Conservation (phyloP, 1,140 invertebrate genomes). For the Apis florea region DNA sequence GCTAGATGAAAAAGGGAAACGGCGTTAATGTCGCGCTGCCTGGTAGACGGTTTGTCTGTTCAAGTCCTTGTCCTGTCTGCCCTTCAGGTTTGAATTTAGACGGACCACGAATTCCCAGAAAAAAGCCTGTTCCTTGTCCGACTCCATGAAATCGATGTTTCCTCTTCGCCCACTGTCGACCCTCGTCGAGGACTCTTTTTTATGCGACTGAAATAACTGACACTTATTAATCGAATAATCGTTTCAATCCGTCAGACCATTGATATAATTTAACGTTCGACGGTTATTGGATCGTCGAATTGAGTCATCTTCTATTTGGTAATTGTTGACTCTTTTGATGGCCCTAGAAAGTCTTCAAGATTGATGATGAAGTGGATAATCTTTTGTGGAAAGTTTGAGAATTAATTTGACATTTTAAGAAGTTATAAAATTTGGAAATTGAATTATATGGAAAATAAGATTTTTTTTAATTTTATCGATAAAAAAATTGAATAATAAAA, state of each 20-base stretch:
- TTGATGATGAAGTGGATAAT: too few species aligned
- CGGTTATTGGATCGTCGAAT: neutral
- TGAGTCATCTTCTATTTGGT: neutral
- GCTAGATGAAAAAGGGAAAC: slow-evolving; percentile 43
- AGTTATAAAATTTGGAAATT: too few species aligned
- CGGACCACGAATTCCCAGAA: slow-evolving; percentile 43
- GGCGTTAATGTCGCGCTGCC: slow-evolving; percentile 54
- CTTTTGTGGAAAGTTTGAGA: too few species aligned
- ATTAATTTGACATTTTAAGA: too few species aligned
- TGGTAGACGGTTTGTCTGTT: slow-evolving; percentile 52
- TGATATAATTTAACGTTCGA: neutral
- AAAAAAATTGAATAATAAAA: too few species aligned
- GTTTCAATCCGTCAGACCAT: neutral
- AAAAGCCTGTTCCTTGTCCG: slow-evolving; percentile 36
- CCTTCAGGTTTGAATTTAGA: slow-evolving; percentile 62
- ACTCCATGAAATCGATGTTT: slow-evolving; percentile 29
- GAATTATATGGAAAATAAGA: too few species aligned
- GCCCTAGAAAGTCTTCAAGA: neutral
- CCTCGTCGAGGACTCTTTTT: slow-evolving; percentile 1
- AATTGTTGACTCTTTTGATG: too few species aligned
- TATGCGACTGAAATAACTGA: slow-evolving; percentile 18
- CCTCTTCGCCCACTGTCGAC: neutral
- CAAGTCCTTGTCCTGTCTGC: slow-evolving; percentile 54
- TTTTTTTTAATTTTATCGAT: too few species aligned
- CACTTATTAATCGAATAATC: slow-evolving; percentile 38